phyloP scores from a whole-genome alignment of 2,888 invertebrate species.

The Buathra laborator region DNA sequence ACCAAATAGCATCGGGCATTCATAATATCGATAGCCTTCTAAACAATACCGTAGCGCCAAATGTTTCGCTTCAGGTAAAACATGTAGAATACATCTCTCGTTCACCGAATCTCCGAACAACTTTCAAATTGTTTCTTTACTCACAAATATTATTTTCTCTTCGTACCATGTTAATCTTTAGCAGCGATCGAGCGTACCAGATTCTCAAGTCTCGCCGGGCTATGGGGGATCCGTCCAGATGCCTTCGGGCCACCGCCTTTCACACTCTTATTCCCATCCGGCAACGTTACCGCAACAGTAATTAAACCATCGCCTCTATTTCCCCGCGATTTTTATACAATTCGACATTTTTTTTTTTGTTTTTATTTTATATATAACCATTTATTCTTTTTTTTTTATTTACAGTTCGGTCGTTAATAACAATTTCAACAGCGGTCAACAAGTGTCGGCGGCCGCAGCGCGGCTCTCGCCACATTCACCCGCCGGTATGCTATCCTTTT shows the following conservation, averaged over 20 bases:
- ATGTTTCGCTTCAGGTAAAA: constrained; percentile 92
- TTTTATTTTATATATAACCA: neutral
- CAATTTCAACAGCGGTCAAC: constrained; percentile 85
- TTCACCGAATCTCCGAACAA: neutral
- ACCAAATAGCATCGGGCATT: constrained; percentile 86
- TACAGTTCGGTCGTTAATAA: constrained; percentile 83
- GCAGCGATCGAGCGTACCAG: constrained; percentile 86
- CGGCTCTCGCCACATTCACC: constrained; percentile 87
- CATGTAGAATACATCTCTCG: neutral
- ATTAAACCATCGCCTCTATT: constrained; percentile 60
- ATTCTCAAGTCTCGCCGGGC: constrained; percentile 89
- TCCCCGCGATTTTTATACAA: constrained; percentile 9
- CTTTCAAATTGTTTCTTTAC: neutral
- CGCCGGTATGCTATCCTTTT: constrained; percentile 82
- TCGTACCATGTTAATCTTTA: constrained; percentile 40
- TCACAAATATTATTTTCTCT: neutral
- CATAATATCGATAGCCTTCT: constrained; percentile 94
- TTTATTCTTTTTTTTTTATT: constrained; percentile 41
- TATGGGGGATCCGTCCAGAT: constrained; percentile 86
- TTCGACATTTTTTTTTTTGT: neutral
- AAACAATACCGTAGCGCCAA: constrained; percentile 94
- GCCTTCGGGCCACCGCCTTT: constrained; percentile 84
- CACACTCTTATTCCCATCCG: constrained; percentile 84
- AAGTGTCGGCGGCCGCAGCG: constrained; percentile 84
- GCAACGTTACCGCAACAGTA: constrained; percentile 84